These are phyloP conservation scores for Anas flavirostris DNA, from an alignment of 2,797 vertebrate genomes.

Conservation along the genomic window DNA sequence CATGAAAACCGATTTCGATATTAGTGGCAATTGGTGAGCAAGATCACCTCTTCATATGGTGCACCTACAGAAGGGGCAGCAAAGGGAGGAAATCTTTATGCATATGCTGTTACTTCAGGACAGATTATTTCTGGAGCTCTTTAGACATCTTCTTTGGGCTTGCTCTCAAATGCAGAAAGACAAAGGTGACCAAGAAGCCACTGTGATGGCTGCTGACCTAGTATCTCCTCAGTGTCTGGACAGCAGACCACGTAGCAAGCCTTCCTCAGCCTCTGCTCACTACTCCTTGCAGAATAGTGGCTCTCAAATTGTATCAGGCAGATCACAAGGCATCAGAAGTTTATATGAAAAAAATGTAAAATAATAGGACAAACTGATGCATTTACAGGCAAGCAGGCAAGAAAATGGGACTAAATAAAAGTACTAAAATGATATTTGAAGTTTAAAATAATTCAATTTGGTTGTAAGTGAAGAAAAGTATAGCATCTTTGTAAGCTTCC, in stretches of 20 bases:
- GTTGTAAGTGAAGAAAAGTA: not conserved
- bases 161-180: not conserved
- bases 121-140: not conserved
- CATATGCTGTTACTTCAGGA: not conserved
- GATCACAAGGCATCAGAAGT: not conserved
- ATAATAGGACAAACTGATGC: not conserved
- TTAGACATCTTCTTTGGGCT: not conserved
- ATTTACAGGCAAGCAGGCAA: not conserved
- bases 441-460: not conserved
- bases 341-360: not conserved
- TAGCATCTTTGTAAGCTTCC: not conserved
- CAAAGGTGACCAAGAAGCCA: not conserved
- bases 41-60: not conserved
- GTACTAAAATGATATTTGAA: not conserved
- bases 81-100: not conserved
- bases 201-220: rapidly evolving
- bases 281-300: not conserved
- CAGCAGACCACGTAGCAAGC: not conserved
- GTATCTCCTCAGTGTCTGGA: not conserved
- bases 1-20: not conserved
- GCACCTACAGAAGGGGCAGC: not conserved
- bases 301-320: not conserved
- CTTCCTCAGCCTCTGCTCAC: not conserved
- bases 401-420: not conserved
- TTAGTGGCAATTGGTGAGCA: not conserved